These are phyloP conservation scores for Zophobas atratus DNA, from an alignment of 1,140 invertebrate species.

Conservation along the genomic window DNA sequence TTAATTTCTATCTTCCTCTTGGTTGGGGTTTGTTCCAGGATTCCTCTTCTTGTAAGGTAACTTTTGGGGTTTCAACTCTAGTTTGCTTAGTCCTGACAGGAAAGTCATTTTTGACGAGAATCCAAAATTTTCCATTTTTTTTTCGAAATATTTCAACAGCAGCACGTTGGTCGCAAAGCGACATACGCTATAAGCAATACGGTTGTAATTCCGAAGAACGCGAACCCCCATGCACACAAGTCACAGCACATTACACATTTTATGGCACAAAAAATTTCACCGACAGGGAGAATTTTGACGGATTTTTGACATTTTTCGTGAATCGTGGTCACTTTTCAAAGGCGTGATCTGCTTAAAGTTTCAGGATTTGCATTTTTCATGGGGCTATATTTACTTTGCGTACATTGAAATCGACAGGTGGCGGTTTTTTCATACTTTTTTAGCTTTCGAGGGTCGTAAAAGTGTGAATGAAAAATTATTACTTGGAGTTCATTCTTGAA, in stretches of 20 bases:
- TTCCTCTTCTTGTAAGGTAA: slow-evolving; percentile 26
- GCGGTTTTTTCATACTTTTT: neutral
- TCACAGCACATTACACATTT: slow-evolving; percentile 26
- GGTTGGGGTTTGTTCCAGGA: slow-evolving; percentile 6
- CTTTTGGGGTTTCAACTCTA: too few relatives aligned
- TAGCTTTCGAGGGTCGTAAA: too few relatives aligned
- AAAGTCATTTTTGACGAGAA: too few relatives aligned
- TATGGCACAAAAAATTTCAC: neutral
- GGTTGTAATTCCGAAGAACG: neutral
- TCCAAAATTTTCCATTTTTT: too few relatives aligned
- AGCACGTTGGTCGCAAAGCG: neutral
- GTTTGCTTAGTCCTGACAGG: too few relatives aligned
- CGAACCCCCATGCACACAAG: slow-evolving; percentile 16
- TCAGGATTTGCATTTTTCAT: slow-evolving; percentile 23
- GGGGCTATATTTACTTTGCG: neutral
- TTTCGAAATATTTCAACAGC: neutral
- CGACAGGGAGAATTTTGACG: slow-evolving; percentile 10
- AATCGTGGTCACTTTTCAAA: slow-evolving; percentile 3
- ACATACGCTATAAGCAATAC: too few relatives aligned
- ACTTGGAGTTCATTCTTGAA: neutral
- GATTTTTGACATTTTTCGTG: slow-evolving; percentile 1
- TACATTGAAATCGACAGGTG: neutral
- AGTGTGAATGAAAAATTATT: too few relatives aligned
- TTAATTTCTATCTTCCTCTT: slow-evolving; percentile 22
- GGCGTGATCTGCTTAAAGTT: slow-evolving; percentile 33